Percentiles rank a stretch among this genome's conserved stretches.
These are phyloP conservation scores for Riparia riparia DNA, from an alignment of 2,113 vertebrate genomes.

Conservation along the genomic window DNA sequence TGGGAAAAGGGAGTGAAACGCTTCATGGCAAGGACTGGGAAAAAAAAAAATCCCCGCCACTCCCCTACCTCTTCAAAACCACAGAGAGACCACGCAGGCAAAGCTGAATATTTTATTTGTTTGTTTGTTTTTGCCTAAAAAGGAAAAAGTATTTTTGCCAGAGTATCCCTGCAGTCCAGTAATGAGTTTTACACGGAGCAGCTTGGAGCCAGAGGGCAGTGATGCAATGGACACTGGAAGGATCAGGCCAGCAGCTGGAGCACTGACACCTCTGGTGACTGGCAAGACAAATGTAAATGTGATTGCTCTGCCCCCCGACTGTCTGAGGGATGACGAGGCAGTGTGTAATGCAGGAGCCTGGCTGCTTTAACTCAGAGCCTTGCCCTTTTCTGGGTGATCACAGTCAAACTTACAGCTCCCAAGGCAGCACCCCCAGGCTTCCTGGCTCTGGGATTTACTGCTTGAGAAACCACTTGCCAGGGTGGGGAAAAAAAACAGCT, in stretches of 20 bases:
- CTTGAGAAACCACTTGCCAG: not conserved
- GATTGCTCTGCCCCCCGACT: not conserved
- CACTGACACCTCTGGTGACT: not conserved
- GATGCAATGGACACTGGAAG: not conserved
- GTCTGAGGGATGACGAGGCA: not conserved
- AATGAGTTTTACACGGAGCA: not conserved
- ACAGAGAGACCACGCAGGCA: not conserved
- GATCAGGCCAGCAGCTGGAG: not conserved
- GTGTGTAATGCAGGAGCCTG: not conserved
- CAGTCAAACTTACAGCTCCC: not conserved
- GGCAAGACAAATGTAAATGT: not conserved
- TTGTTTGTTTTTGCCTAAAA: constrained; percentile 53
- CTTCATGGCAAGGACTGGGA: not conserved
- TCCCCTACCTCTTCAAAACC: not conserved
- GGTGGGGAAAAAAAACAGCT: not conserved
- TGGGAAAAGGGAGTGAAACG: not conserved
- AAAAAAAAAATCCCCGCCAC: not conserved
- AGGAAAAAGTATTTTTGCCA: not conserved
- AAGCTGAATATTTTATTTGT: not conserved
- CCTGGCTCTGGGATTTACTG: constrained; percentile 25
- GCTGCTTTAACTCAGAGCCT: not conserved
- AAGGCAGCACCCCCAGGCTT: not conserved
- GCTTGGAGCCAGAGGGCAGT: not conserved
- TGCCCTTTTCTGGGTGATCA: not conserved
- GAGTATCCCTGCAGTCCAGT: not conserved